These are phyloP conservation scores for Euura saliciscinereae DNA, from an alignment of 1,140 invertebrate species.

Conservation along the genomic window DNA sequence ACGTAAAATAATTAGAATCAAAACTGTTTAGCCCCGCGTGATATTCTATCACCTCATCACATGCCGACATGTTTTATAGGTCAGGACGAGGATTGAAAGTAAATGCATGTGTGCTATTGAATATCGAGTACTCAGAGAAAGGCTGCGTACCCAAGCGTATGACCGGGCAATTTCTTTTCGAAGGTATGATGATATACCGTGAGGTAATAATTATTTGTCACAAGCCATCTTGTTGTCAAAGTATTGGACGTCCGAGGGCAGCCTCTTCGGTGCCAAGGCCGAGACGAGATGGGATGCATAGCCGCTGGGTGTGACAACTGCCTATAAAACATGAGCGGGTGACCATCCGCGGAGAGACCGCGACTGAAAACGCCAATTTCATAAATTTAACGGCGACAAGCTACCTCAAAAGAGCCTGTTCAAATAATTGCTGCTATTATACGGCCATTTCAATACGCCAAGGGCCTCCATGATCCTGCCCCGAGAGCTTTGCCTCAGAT, in stretches of 20 bases:
- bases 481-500: neutral
- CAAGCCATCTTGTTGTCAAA: constrained; percentile 5
- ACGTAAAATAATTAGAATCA: too few relatives aligned
- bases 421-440: constrained; percentile 7
- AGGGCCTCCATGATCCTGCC: constrained; percentile 3
- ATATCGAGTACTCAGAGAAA: too few relatives aligned
- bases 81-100: too few relatives aligned
- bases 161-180: neutral
- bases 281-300: neutral
- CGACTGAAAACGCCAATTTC: constrained; percentile 7
- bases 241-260: neutral
- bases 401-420: neutral
- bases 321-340: constrained; percentile 3
- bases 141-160: neutral
- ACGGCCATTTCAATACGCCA: constrained; percentile 3
- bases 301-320: constrained; percentile 6
- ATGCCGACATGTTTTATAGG: too few relatives aligned
- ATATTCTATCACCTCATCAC: too few relatives aligned
- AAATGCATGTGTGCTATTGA: too few relatives aligned
- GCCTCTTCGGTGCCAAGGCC: neutral
- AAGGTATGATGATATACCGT: neutral
- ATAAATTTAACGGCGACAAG: constrained; percentile 7
- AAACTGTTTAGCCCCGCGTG: too few relatives aligned
- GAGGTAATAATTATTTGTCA: constrained; percentile 2
- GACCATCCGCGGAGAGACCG: neutral